phyloP scores from a whole-genome alignment of 2,888 invertebrate genomes.

The Drosophila longiperda region DNA sequence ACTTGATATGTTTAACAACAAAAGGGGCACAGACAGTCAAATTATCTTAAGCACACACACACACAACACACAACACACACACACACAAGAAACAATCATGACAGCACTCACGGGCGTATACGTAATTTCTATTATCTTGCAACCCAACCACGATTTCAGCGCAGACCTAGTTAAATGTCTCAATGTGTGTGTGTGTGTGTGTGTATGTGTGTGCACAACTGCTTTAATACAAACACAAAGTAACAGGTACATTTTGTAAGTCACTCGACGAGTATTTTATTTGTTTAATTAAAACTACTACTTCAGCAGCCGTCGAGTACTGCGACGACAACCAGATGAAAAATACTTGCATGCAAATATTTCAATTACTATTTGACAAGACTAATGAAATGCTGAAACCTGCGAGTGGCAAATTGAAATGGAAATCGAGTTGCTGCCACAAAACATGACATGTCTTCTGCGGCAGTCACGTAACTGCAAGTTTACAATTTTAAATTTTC shows the following conservation, averaged over 20 bases:
- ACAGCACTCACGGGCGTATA: conserved; percentile 48
- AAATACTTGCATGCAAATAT: background rate
- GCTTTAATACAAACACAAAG: conserved; percentile 20
- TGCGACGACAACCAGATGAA: background rate
- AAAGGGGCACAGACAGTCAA: conserved; percentile 25
- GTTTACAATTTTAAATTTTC: conserved; percentile 44
- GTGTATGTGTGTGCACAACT: background rate
- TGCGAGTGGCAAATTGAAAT: conserved; percentile 61
- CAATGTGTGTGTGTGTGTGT: background rate
- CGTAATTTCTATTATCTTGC: conserved; percentile 56
- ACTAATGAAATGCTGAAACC: conserved; percentile 53
- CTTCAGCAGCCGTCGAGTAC: conserved; percentile 43
- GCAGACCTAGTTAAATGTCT: conserved; percentile 6
- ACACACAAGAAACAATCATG: conserved; percentile 1
- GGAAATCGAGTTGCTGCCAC: conserved; percentile 46
- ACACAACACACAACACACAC: conserved; percentile 2
- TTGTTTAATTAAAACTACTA: conserved; percentile 62
- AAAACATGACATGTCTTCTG: conserved; percentile 33
- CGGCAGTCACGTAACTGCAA: conserved; percentile 73
- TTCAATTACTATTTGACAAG: conserved; percentile 38
- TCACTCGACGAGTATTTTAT: conserved; percentile 45
- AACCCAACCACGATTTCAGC: conserved; percentile 18
- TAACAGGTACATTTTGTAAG: conserved; percentile 8
- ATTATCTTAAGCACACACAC: conserved; percentile 10
- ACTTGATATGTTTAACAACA: conserved; percentile 38